Evolutionary conservation across 1,140 invertebrate genomes (phyloP).

Genomic region (Cotesia chilonis): DNA sequence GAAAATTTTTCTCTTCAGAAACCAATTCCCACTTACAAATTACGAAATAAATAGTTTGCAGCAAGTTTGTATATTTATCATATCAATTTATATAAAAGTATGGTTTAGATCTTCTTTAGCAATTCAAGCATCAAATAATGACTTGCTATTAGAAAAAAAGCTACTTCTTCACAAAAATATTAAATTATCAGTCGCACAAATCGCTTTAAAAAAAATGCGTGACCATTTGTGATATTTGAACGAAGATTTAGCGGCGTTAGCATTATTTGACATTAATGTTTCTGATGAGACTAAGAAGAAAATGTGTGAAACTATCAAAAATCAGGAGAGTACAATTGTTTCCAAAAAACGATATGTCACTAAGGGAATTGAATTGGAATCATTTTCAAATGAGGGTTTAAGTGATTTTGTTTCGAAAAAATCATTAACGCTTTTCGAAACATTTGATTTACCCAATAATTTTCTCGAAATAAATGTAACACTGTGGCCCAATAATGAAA

Average conservation of each 20-base stretch:
- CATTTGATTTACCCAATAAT: neutral
- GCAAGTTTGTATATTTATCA: constrained; percentile 22
- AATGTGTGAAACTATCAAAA: neutral
- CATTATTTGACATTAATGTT: neutral
- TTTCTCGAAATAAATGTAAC: neutral
- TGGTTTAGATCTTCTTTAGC: constrained; percentile 37
- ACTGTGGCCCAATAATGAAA: constrained; percentile 1
- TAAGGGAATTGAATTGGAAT: neutral
- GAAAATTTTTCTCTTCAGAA: constrained; percentile 44
- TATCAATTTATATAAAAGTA: constrained; percentile 30
- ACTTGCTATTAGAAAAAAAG: constrained; percentile 35
- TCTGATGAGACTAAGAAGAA: neutral
- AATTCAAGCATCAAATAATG: constrained; percentile 32
- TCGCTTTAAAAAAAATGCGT: constrained; percentile 24
- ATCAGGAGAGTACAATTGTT: neutral
- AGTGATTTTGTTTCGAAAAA: neutral
- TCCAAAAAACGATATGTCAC: neutral
- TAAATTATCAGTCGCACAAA: constrained; percentile 22
- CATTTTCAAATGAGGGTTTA: neutral
- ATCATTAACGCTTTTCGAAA: constrained; percentile 2
- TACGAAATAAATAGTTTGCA: constrained; percentile 38
- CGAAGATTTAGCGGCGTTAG: neutral
- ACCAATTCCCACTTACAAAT: constrained; percentile 40
- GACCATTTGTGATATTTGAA: neutral
- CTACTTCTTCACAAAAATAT: constrained; percentile 28